These are phyloP conservation scores for Adelognathus sp. DNA, from an alignment of 2,888 invertebrate genomes.

Conservation along the genomic window DNA sequence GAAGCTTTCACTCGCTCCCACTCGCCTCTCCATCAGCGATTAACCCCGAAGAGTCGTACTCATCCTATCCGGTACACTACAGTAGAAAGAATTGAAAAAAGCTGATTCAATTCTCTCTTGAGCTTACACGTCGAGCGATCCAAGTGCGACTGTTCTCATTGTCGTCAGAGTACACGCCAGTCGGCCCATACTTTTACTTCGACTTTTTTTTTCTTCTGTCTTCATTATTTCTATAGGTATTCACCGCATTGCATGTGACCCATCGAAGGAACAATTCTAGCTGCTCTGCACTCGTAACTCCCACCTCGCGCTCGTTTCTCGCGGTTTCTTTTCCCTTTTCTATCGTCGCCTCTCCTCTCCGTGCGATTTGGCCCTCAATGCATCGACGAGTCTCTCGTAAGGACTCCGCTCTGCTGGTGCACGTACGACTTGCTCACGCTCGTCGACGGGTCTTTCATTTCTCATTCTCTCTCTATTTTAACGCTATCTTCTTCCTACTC, in stretches of 20 bases:
- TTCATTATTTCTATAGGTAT: neutral
- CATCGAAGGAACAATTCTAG: slow-evolving; percentile 35
- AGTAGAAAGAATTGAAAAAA: slow-evolving; percentile 54
- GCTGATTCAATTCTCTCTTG: slow-evolving; percentile 53
- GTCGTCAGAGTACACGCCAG: slow-evolving; percentile 37
- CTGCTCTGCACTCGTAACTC: slow-evolving; percentile 2
- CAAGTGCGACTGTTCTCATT: slow-evolving; percentile 50
- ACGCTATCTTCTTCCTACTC: neutral
- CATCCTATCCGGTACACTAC: slow-evolving; percentile 36
- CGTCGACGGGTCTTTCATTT: slow-evolving; percentile 11
- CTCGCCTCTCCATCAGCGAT: slow-evolving; percentile 37
- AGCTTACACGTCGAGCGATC: slow-evolving; percentile 18
- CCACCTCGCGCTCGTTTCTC: neutral
- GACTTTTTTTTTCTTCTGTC: slow-evolving; percentile 14
- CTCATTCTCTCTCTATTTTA: neutral
- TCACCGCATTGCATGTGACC: neutral
- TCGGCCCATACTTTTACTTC: slow-evolving; percentile 17
- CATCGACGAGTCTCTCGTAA: slow-evolving; percentile 51
- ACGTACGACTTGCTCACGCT: slow-evolving; percentile 38
- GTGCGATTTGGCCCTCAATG: slow-evolving; percentile 49
- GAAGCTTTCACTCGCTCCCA: neutral
- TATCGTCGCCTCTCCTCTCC: neutral
- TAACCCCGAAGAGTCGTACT: slow-evolving; percentile 51
- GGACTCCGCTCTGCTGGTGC: slow-evolving; percentile 7
- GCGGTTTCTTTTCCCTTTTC: neutral